These are phyloP conservation scores for Cyanoderma ruficeps DNA, from an alignment of 2,113 vertebrate genomes.

Conservation along the genomic window DNA sequence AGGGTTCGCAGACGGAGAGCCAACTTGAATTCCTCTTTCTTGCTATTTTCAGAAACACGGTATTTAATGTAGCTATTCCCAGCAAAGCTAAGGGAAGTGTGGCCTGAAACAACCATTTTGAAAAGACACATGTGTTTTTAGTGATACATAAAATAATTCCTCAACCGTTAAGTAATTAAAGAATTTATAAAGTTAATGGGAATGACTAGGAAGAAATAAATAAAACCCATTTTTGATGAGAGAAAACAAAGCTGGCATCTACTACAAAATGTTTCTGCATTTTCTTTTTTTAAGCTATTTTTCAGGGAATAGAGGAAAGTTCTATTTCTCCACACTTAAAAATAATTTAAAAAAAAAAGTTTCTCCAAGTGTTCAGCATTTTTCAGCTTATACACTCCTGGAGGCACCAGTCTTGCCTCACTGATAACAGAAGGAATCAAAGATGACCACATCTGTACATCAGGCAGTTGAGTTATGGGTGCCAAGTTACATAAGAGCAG, in stretches of 20 bases:
- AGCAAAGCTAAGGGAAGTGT: slow-evolving; percentile 94
- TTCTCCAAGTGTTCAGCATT: not conserved
- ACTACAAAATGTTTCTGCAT: not conserved
- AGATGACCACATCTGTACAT: not conserved
- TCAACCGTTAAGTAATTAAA: slow-evolving; percentile 18
- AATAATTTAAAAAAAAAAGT: not conserved
- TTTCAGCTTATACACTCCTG: not conserved
- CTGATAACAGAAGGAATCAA: not conserved
- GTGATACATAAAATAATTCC: slow-evolving; percentile 9
- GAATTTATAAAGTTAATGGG: slow-evolving; percentile 3
- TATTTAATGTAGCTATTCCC: slow-evolving; percentile 98
- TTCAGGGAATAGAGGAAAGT: not conserved
- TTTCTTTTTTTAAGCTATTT: not conserved
- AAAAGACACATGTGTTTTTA: slow-evolving; percentile 55
- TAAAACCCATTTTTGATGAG: not conserved
- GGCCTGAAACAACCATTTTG: slow-evolving; percentile 81
- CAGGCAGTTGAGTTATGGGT: not conserved
- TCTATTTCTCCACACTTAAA: not conserved
- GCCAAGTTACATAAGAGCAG: not conserved
- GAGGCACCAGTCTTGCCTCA: not conserved
- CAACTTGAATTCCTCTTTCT: slow-evolving; percentile 87
- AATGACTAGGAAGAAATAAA: slow-evolving; percentile 20
- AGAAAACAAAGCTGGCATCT: not conserved
- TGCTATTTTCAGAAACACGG: slow-evolving; percentile 85
- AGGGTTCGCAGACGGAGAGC: slow-evolving; percentile 92